A percentile compares a stretch with the other conserved stretches of the same genome.
Evolutionary conservation across 2,888 invertebrate species (phyloP).

Genomic region (Trisateles emortualis): DNA sequence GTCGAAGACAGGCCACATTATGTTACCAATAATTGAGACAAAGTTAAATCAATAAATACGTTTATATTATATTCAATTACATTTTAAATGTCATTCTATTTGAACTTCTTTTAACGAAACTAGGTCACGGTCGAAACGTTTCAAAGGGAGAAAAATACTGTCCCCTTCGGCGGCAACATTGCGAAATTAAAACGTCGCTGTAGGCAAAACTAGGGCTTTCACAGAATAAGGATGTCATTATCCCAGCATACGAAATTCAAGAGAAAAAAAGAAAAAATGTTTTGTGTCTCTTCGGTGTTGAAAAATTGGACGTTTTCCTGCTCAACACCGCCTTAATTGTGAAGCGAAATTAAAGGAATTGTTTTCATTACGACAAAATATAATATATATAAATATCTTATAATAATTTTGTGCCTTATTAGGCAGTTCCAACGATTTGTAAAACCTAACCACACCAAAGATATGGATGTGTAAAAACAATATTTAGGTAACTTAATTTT

Average conservation of each 20-base stretch:
- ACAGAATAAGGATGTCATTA: conserved; percentile 63
- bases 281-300: conserved; percentile 37
- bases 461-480: too few species aligned
- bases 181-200: conserved; percentile 69
- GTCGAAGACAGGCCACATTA: too few species aligned
- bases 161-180: conserved; percentile 44
- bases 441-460: too few species aligned
- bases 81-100: conserved; percentile 36
- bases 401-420: neutral
- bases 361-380: conserved; percentile 30
- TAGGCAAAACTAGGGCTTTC: conserved; percentile 62
- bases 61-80: conserved; percentile 24
- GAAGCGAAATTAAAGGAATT: conserved; percentile 38
- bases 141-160: conserved; percentile 56
- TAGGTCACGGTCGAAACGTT: conserved; percentile 69
- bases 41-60: conserved; percentile 18
- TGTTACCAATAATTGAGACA: neutral
- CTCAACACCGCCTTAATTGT: conserved; percentile 38
- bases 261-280: conserved; percentile 41
- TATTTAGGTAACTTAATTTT: too few species aligned
- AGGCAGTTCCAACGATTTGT: too few species aligned
- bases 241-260: conserved; percentile 47
- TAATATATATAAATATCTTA: conserved; percentile 20
- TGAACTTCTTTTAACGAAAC: conserved; percentile 40
- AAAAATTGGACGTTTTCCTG: conserved; percentile 43